Percentiles rank a stretch among this genome's conserved stretches.
These are phyloP conservation scores for Ceratina japonica DNA, from an alignment of 1,140 invertebrate species.

Conservation along the genomic window DNA sequence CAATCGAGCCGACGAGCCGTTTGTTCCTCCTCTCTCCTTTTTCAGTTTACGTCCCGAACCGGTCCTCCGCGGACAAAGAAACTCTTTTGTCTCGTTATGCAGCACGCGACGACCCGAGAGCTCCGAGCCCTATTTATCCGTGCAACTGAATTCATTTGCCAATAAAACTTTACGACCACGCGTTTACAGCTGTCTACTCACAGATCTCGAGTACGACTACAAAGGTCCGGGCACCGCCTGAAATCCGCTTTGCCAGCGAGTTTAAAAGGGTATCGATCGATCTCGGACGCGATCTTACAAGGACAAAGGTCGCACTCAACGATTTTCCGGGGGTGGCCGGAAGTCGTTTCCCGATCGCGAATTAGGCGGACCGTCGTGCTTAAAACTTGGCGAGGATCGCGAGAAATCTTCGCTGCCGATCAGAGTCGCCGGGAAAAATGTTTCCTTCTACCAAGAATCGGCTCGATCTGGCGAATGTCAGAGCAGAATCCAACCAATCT, in stretches of 20 bases:
- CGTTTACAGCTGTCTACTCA: slow-evolving; percentile 3
- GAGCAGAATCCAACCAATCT: too few species aligned
- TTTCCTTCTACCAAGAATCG: too few species aligned
- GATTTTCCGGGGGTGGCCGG: too few species aligned
- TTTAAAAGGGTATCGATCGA: slow-evolving; percentile 8
- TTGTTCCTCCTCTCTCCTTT: slow-evolving; percentile 9
- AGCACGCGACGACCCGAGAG: slow-evolving; percentile 5
- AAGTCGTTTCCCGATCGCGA: background rate
- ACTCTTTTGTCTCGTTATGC: slow-evolving; percentile 58
- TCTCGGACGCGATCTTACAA: background rate
- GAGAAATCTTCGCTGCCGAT: too few species aligned
- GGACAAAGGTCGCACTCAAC: background rate
- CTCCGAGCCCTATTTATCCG: slow-evolving; percentile 39
- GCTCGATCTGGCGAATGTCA: too few species aligned
- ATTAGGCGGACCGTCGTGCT: too few species aligned
- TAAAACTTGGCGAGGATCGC: too few species aligned
- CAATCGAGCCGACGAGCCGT: slow-evolving; percentile 53
- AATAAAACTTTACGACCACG: slow-evolving; percentile 15
- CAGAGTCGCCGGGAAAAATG: too few species aligned
- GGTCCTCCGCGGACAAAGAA: slow-evolving; percentile 58
- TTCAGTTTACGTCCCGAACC: slow-evolving; percentile 52
- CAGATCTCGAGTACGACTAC: background rate
- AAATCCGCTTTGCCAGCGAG: background rate
- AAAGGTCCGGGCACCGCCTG: background rate
- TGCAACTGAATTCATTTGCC: slow-evolving; percentile 39